Evolutionary conservation across 2,797 vertebrate genomes (phyloP), one percentile per base, ranked within the genome.

Genomic region (Poecilia picta): DNA sequence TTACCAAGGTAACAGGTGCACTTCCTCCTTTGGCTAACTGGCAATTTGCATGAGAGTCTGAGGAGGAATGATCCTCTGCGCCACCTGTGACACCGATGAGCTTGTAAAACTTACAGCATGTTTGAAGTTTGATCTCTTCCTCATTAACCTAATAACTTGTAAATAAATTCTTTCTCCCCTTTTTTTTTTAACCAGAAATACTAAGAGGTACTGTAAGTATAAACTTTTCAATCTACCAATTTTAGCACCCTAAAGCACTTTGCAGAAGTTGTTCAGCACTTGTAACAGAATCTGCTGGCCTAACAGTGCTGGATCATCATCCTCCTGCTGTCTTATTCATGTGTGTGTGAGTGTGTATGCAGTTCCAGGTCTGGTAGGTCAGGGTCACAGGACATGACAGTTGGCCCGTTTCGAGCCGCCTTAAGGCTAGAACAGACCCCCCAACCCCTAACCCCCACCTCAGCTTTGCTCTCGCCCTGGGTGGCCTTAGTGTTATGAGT

Each of bases 401-500:
- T 88, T 86, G 86, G 84, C 81, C 78, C 16, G 87, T 73, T 79
- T 64, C 76, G 75, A 81, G 80, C 76, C 81, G 88, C 88, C 89
- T 81, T 82, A 25, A 75, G 86, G 88, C 86, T 81, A 81, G 45
- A 82, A 83, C 62, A 74, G 73, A 53, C 55, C 80, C 82, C 68
- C 70, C 25, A 51, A 51, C 71, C 43, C 57, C n/a, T 41, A n/a
- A 6, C 77, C 72, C 46, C 73, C 28, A 11, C 12, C 45, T 57
- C 59, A 49, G 57, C 66, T 51, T 71, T 77, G 47, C 45, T 73
- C 73, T 84, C 92, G 80, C 88, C 83, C 81, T 95, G 92, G 94
- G 94, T 95, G 94, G 94, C 88, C 94, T 76, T 81, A 85, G 81
- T 92, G 46, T 91, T 93, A 93, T 46, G 80, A 91, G 91, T 86